Base-by-base conservation (phyloP, 2,888 invertebrate genomes). In the Amblyteles armatorius region DNA sequence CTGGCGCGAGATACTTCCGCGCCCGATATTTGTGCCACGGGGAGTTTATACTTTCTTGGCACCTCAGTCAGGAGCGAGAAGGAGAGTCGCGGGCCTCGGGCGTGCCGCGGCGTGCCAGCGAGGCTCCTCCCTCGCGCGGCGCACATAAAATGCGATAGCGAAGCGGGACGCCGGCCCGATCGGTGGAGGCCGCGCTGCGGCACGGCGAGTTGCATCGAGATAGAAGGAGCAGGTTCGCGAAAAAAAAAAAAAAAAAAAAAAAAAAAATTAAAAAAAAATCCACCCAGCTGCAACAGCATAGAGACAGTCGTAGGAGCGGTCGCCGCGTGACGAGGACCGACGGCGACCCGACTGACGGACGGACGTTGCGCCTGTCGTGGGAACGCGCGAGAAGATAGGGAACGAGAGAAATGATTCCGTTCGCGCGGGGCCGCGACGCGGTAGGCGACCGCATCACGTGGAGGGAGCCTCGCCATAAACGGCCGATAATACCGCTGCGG, bases 291-390 rank as follows among this genome's bases (percentile, higher is more conserved):
- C 57, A 57, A 57, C 26, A n/a, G 33, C 13, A 3, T n/a, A 22
- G 63, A 52, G 44, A 33, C 48, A 48, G 60, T 60, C 63, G 13
- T 76, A 81, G 74, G 69, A 74, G 74, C 81, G 74, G 74, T 76
- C 68, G 33, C 63, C n/a, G n/a, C 74, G 65, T 65, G 78, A 78
- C 69, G 68, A 65, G 72, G 74, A 79, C 52, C 76, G 79, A 83
- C 77, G 82, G 69, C 77, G 82, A 65, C 79, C 77, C 79, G 82
- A 81, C 79, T 77, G 83, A 88, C 86, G 65, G 86, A 86, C 86
- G 60, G 86, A 87, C 87, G 71, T 83, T 71, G 73, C 22, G 82
- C 71, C 80, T 80, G 88, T 88, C 89, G 89, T 88, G 89, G 89
- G 89, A 89, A 89, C 84, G 87, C 73, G 85, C 84, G 76, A 79